Evolutionary conservation across 2,797 vertebrate genomes (phyloP).

Genomic region (Onychomys arenicola): DNA sequence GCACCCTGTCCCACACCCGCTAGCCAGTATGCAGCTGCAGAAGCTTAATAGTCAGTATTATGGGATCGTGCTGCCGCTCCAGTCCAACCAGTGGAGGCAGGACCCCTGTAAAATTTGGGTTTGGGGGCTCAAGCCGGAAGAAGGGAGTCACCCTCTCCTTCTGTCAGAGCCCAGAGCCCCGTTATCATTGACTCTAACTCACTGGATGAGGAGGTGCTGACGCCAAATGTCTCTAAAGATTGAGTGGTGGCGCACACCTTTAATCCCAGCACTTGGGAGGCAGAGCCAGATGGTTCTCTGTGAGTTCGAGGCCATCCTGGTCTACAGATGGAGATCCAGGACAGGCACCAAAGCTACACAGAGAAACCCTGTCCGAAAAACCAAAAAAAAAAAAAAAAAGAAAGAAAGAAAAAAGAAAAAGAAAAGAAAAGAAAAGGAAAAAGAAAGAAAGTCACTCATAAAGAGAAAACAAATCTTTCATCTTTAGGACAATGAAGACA

Average conservation of each 20-base stretch:
- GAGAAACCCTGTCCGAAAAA: too few relatives aligned
- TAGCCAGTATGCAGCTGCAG: constrained; percentile 91
- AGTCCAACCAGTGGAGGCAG: constrained; percentile 66
- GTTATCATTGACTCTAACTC: constrained; percentile 90
- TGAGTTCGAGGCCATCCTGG: too few relatives aligned
- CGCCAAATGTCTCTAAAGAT: constrained; percentile 47
- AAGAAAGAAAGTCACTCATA: constrained; percentile 71
- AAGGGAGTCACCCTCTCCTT: constrained; percentile 77
- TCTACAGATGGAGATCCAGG: too few relatives aligned
- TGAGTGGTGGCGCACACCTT: not conserved
- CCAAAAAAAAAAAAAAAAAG: too few relatives aligned
- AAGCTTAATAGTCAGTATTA: constrained; percentile 93
- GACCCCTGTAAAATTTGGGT: constrained; percentile 76
- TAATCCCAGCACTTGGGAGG: too few relatives aligned
- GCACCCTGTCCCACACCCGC: constrained; percentile 88
- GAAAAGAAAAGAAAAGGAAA: too few relatives aligned
- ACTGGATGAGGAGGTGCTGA: constrained; percentile 92
- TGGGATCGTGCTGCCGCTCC: constrained; percentile 67
- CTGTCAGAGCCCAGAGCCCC: constrained; percentile 82
- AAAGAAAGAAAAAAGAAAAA: too few relatives aligned
- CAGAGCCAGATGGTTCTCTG: too few relatives aligned
- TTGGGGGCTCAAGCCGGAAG: constrained; percentile 71
- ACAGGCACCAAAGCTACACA: too few relatives aligned
- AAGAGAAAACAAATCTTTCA: constrained; percentile 32
- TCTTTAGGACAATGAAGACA: not conserved